These are phyloP conservation scores for Anthophora plumipes DNA, from an alignment of 2,888 invertebrate species.

Conservation along the genomic window DNA sequence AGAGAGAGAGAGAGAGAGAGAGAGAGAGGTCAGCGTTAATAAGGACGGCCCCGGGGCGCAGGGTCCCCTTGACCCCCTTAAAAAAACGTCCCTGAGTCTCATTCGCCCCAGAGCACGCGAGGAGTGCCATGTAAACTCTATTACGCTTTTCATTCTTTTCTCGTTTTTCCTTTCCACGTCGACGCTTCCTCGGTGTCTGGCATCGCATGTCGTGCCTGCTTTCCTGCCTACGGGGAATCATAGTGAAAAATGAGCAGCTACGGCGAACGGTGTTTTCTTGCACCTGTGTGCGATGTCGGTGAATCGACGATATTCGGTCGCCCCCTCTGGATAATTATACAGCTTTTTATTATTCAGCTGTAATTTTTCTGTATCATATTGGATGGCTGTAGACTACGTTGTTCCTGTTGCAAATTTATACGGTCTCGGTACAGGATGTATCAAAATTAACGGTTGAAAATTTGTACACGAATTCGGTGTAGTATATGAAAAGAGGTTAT, in stretches of 20 bases:
- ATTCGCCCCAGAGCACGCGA: constrained; percentile 63
- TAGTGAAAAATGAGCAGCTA: constrained; percentile 4
- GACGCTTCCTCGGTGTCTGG: constrained; percentile 34
- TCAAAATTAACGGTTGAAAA: not conserved
- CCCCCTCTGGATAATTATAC: not conserved
- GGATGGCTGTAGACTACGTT: not conserved
- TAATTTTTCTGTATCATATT: not conserved
- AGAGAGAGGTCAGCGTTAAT: constrained; percentile 63
- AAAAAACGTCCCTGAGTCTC: constrained; percentile 77
- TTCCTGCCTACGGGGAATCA: constrained; percentile 14
- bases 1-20: constrained; percentile 20
- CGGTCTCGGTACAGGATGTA: not conserved
- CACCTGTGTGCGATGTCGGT: not conserved
- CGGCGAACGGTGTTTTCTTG: not conserved
- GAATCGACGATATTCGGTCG: not conserved
- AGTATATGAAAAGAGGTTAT: too few species aligned
- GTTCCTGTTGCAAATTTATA: not conserved
- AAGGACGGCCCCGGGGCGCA: constrained; percentile 70
- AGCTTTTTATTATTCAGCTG: not conserved
- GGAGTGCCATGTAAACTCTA: constrained; percentile 59
- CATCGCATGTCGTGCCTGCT: constrained; percentile 15
- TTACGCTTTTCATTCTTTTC: constrained; percentile 54
- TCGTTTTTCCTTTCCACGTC: constrained; percentile 44
- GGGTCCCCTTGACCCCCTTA: constrained; percentile 81
- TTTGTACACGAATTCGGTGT: not conserved